Conservation (phyloP, 2,113 vertebrate species). For the Mirounga angustirostris region DNA sequence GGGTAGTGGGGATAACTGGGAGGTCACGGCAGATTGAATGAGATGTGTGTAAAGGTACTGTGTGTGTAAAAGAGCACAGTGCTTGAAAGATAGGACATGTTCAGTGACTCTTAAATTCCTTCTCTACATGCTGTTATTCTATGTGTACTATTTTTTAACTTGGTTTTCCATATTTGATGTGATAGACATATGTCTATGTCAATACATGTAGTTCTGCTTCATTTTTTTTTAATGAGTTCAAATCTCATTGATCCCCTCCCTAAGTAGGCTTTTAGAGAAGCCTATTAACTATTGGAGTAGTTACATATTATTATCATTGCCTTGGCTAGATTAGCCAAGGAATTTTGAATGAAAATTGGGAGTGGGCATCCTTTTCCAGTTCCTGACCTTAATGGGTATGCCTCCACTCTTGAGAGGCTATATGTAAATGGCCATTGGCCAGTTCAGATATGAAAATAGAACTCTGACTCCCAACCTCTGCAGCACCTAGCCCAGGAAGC, state of each 20-base stretch:
- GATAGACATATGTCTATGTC: not conserved
- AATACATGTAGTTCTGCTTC: not conserved
- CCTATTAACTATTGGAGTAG: not conserved
- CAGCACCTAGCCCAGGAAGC: not conserved
- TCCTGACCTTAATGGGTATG: not conserved
- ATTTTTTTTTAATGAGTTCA: not conserved
- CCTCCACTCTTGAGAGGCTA: not conserved
- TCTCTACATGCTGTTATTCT: not conserved
- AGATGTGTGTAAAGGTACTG: not conserved
- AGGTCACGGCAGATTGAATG: rapidly evolving
- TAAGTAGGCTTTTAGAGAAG: not conserved
- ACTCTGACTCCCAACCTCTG: not conserved
- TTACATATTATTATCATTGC: not conserved
- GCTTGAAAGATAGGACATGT: not conserved
- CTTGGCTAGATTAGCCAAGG: not conserved
- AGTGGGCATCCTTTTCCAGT: not conserved
- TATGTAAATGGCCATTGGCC: not conserved
- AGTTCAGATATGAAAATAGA: not conserved
- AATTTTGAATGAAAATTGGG: not conserved
- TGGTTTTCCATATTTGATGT: not conserved
- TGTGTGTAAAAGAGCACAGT: not conserved
- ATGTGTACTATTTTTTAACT: not conserved
- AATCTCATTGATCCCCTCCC: not conserved
- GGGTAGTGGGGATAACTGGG: not conserved
- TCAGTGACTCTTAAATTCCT: not conserved